Evolutionary conservation across 2,888 invertebrate species (phyloP).

Genomic region (Phortica okadai): DNA sequence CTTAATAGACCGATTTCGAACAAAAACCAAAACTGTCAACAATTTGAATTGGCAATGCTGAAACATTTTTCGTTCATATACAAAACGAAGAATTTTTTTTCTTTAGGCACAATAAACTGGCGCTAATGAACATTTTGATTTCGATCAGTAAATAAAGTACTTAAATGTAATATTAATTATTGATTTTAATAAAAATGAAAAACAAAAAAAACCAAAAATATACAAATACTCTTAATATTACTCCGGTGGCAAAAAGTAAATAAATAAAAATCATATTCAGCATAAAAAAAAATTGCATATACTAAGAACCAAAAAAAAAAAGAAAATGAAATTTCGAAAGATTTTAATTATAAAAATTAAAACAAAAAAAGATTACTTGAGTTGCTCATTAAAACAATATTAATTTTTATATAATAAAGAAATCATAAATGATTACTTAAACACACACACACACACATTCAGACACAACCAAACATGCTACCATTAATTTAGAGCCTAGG

Average conservation of each 20-base stretch:
- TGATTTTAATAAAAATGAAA: slow-evolving; percentile 59
- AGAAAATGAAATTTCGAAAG: slow-evolving; percentile 41
- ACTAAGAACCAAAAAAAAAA: slow-evolving; percentile 49
- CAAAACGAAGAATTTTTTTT: background rate
- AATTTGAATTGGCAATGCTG: slow-evolving; percentile 52
- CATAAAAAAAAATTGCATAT: slow-evolving; percentile 35
- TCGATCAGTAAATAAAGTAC: background rate
- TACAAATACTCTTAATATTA: slow-evolving; percentile 20
- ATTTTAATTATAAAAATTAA: slow-evolving; percentile 6
- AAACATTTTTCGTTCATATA: slow-evolving; percentile 17
- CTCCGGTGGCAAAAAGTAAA: slow-evolving; percentile 12
- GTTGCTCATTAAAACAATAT: slow-evolving; percentile 61
- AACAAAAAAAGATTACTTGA: slow-evolving; percentile 46
- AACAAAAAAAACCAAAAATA: slow-evolving; percentile 20
- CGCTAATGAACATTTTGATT: slow-evolving; percentile 10
- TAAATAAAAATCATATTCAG: slow-evolving; percentile 42
- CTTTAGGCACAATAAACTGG: background rate
- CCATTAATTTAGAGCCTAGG: slow-evolving; percentile 66
- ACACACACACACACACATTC: slow-evolving; percentile 40
- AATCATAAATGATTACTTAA: slow-evolving; percentile 39
- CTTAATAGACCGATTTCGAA: slow-evolving; percentile 84
- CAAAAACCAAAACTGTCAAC: slow-evolving; percentile 57
- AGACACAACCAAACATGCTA: slow-evolving; percentile 52
- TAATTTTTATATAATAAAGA: slow-evolving; percentile 50
- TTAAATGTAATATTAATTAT: slow-evolving; percentile 32